These are phyloP conservation scores for Pterocles orientalis DNA, from an alignment of 2,113 vertebrate species.

Conservation along the genomic window DNA sequence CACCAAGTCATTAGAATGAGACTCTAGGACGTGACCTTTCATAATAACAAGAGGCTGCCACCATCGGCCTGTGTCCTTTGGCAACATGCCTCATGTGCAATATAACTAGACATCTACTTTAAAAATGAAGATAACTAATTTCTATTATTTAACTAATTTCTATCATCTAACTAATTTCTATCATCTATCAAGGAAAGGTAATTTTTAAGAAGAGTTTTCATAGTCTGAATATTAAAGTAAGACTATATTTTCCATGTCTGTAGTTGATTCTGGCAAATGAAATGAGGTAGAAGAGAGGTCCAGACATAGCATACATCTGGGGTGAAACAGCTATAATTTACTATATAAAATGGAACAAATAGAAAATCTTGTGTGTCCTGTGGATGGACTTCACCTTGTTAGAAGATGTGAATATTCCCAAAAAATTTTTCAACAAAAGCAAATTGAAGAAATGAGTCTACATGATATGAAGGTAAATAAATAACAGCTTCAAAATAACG, in stretches of 20 bases:
- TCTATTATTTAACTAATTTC: not conserved
- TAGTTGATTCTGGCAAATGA: not conserved
- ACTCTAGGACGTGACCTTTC: not conserved
- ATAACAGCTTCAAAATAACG: not conserved
- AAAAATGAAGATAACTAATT: not conserved
- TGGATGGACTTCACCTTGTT: not conserved
- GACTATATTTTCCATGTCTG: not conserved
- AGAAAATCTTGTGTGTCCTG: not conserved
- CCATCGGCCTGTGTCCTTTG: fast-evolving
- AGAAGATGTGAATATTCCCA: not conserved
- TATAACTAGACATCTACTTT: not conserved
- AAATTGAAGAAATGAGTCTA: not conserved
- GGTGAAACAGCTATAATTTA: not conserved
- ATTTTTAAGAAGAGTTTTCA: not conserved
- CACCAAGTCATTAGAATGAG: not conserved
- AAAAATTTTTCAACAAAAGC: not conserved
- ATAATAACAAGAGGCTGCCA: not conserved
- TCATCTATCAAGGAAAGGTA: not conserved
- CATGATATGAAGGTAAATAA: not conserved
- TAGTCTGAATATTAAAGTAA: not conserved
- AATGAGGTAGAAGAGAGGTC: not conserved
- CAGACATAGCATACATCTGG: not conserved
- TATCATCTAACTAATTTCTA: not conserved
- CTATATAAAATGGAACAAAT: not conserved
- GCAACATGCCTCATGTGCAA: not conserved